Conservation (phyloP, 1,140 invertebrate species). For the Aphelenchoides avenae region DNA sequence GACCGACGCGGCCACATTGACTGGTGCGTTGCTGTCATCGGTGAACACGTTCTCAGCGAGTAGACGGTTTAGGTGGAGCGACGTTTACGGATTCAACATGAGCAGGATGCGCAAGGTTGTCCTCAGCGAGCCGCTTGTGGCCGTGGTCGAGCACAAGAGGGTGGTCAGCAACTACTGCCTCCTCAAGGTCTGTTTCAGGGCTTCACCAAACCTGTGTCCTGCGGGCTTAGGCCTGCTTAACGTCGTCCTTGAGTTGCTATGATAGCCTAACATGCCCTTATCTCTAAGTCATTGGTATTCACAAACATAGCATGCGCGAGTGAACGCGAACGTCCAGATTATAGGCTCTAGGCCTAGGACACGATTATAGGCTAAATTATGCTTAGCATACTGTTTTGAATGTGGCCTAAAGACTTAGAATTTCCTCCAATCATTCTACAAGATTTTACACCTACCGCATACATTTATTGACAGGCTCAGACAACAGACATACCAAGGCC, state of each 20-base stretch:
- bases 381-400: slow-evolving; percentile 4
- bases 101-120: slow-evolving; percentile 93
- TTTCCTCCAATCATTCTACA: not conserved
- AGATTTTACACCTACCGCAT: not conserved
- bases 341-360: no score
- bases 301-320: no score
- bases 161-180: slow-evolving; percentile 72
- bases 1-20: slow-evolving; percentile 99
- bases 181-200: slow-evolving; percentile 62
- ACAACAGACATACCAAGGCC: not conserved
- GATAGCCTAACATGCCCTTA: not conserved
- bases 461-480: no score
- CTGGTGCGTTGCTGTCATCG: slow-evolving; percentile 66
- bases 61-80: slow-evolving; percentile 72
- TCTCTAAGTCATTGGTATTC: not conserved
- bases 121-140: slow-evolving; percentile 93
- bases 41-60: not conserved
- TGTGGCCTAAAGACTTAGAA: not conserved
- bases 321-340: no score
- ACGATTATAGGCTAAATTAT: slow-evolving; percentile 4
- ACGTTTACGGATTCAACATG: slow-evolving; percentile 99
- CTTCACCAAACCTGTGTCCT: no score
- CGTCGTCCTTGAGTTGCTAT: no score
- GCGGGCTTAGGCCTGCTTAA: no score
- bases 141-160: slow-evolving; percentile 95